Percentiles rank a stretch among this genome's conserved stretches.
phyloP scores from a whole-genome alignment of 2,113 vertebrate genomes.

The Paramisgurnus dabryanus region DNA sequence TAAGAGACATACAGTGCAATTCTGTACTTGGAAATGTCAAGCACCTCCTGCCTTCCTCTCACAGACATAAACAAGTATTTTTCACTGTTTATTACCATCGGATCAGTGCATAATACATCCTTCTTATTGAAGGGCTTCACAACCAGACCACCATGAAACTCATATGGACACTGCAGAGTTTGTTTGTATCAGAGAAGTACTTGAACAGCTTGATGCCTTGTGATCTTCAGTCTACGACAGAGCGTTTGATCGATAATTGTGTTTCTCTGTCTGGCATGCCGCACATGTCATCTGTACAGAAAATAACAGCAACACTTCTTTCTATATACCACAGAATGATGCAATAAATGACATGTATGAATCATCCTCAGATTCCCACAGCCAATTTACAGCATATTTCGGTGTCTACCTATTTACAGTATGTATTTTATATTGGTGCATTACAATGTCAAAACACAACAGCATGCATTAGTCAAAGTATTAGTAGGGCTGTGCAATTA shows the following conservation, averaged over 20 bases:
- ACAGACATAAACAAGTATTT: not conserved
- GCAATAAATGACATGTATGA: conserved; percentile 15
- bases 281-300: conserved; percentile 21
- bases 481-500: too few relatives aligned
- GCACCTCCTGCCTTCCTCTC: not conserved
- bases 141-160: not conserved
- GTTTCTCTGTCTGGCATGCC: not conserved
- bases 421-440: not conserved
- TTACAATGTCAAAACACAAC: not conserved
- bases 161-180: not conserved
- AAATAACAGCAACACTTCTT: not conserved
- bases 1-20: too few relatives aligned
- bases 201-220: conserved; percentile 11
- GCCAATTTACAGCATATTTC: not conserved
- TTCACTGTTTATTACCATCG: conserved; percentile 23
- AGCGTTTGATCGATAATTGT: conserved; percentile 23
- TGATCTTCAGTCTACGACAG: conserved; percentile 5
- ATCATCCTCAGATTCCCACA: not conserved
- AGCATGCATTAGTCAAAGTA: not conserved
- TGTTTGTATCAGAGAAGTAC: not conserved
- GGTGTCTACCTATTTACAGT: not conserved
- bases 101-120: not conserved
- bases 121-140: not conserved
- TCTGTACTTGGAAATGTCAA: not conserved
- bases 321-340: not conserved